Evolutionary conservation across 2,797 vertebrate species (phyloP).

Genomic region (Prionace glauca): DNA sequence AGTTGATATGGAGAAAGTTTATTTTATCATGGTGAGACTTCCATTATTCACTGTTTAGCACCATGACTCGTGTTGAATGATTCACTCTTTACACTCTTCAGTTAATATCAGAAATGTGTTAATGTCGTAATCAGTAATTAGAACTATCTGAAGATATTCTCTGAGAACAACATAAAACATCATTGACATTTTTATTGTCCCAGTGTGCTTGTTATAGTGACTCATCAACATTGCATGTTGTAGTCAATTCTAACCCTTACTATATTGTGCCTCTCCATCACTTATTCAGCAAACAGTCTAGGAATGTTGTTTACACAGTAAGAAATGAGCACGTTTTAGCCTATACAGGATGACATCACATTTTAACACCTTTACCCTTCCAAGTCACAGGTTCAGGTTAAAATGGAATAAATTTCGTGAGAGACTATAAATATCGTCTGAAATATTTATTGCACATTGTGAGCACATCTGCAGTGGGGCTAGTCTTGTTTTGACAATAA

Average conservation of each 20-base stretch:
- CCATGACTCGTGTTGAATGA: not conserved
- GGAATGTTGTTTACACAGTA: not conserved
- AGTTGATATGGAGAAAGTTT: not conserved
- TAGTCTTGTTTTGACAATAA: not conserved
- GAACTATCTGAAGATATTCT: constrained; percentile 6
- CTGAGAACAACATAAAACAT: not conserved
- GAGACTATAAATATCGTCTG: not conserved
- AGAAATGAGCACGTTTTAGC: not conserved
- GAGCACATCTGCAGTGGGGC: not conserved
- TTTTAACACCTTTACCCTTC: not conserved
- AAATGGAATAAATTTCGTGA: not conserved
- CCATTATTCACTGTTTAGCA: not conserved
- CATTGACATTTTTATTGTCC: constrained; percentile 6
- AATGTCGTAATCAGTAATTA: constrained; percentile 17
- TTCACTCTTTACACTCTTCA: not conserved
- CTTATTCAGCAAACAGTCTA: not conserved
- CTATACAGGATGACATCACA: not conserved
- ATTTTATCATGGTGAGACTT: not conserved
- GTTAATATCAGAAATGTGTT: constrained; percentile 18
- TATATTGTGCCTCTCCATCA: not conserved
- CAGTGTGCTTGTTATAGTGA: not conserved
- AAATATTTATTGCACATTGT: not conserved
- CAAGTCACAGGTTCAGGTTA: not conserved
- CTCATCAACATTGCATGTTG: not conserved
- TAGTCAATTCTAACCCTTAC: not conserved